These are phyloP conservation scores for Galerucella nymphaeae DNA, from an alignment of 2,888 invertebrate species.

Conservation along the genomic window DNA sequence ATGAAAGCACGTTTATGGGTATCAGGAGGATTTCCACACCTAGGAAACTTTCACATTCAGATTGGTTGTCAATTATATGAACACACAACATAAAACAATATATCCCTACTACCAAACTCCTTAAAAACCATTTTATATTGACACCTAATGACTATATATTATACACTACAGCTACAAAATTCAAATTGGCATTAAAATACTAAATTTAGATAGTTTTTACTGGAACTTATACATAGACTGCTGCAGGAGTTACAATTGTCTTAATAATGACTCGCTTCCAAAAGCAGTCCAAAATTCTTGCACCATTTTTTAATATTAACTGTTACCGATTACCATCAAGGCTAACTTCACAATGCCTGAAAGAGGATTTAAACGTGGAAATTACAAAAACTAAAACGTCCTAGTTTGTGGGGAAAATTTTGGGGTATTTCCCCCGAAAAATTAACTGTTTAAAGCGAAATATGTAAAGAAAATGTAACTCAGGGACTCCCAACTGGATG, in stretches of 20 bases:
- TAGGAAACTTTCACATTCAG: conserved; percentile 51
- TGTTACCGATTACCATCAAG: conserved; percentile 37
- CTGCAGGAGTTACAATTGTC: conserved; percentile 53
- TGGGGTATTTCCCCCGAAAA: too few relatives aligned
- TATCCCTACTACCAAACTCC: conserved; percentile 64
- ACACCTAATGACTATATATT: conserved; percentile 60
- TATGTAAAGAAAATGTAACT: too few relatives aligned
- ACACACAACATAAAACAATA: conserved; percentile 61
- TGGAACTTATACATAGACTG: conserved; percentile 63
- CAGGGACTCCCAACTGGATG: too few relatives aligned
- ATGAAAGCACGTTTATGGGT: conserved; percentile 28
- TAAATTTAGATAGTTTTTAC: conserved; percentile 63
- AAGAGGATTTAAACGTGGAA: background rate
- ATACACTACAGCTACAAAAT: conserved; percentile 48
- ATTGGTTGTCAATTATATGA: conserved; percentile 56
- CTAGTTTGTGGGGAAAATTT: too few relatives aligned
- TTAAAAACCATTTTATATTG: conserved; percentile 64
- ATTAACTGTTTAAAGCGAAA: too few relatives aligned
- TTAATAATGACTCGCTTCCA: conserved; percentile 45
- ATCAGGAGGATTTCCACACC: conserved; percentile 30
- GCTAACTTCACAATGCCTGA: conserved; percentile 8
- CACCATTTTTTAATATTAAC: conserved; percentile 56
- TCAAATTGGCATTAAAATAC: conserved; percentile 65
- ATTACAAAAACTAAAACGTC: too few relatives aligned
- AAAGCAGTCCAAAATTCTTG: conserved; percentile 56